Conservation (phyloP, 2,113 vertebrate genomes). For the Oryzias woworae region DNA sequence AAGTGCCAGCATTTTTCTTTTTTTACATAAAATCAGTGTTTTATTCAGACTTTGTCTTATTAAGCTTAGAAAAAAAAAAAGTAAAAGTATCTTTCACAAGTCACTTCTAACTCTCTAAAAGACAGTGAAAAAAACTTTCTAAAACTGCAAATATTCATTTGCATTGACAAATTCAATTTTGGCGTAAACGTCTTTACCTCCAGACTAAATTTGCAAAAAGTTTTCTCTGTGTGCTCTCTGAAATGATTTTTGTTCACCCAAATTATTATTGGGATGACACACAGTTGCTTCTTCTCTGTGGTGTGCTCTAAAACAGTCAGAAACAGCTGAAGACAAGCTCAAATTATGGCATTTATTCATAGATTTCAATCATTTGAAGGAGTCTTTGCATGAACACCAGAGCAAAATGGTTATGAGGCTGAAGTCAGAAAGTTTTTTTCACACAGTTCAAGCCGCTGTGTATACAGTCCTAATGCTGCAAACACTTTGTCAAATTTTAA, state of each 20-base stretch:
- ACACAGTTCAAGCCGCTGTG: slow-evolving; percentile 42
- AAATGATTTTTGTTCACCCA: background rate
- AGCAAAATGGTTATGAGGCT: slow-evolving; percentile 24
- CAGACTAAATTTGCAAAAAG: too few species aligned
- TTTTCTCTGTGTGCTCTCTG: too few species aligned
- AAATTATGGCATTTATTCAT: slow-evolving; percentile 23
- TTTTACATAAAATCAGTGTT: too few species aligned
- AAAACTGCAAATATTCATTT: too few species aligned
- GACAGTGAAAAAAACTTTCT: too few species aligned
- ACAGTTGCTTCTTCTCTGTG: background rate
- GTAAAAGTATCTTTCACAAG: slow-evolving; percentile 52
- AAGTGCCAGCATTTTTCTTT: too few species aligned
- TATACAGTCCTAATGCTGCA: slow-evolving; percentile 29
- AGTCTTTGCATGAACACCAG: slow-evolving; percentile 17
- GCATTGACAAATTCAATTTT: too few species aligned
- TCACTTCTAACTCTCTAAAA: slow-evolving; percentile 37
- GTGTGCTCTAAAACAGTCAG: background rate
- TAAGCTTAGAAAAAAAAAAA: background rate
- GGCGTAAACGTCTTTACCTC: too few species aligned
- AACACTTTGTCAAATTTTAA: slow-evolving; percentile 30
- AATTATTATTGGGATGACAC: background rate
- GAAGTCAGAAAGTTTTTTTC: slow-evolving; percentile 39
- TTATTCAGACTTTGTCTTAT: too few species aligned
- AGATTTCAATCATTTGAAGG: slow-evolving; percentile 30
- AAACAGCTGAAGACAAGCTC: background rate